Evolutionary conservation across 2,113 vertebrate species (phyloP).

Genomic region (Tupaia tana): DNA sequence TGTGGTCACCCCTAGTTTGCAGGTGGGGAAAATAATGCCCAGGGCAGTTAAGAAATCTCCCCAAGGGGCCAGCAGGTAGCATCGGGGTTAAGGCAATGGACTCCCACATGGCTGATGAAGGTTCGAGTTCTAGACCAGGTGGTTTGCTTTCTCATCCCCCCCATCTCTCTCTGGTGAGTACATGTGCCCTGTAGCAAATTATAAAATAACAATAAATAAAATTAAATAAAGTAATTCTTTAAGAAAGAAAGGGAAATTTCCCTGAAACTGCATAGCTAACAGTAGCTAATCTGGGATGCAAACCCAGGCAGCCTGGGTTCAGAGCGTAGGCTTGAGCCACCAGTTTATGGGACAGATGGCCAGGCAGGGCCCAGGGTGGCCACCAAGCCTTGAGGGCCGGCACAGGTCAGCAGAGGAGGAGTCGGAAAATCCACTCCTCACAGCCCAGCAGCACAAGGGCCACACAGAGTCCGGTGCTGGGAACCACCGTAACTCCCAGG

Average conservation of each 20-base stretch:
- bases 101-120: too few species aligned
- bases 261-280: neutral
- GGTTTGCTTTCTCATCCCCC: too few species aligned
- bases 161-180: too few species aligned
- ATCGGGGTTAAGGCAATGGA: too few species aligned
- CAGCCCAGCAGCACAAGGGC: neutral
- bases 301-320: neutral
- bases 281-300: neutral
- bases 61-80: neutral
- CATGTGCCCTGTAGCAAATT: too few species aligned
- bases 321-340: neutral
- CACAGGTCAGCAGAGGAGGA: neutral
- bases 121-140: too few species aligned
- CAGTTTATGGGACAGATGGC: neutral
- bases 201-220: too few species aligned
- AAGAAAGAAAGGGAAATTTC: too few species aligned
- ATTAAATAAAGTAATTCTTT: too few species aligned
- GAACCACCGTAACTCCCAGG: accelerated
- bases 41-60: neutral
- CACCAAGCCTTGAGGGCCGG: neutral
- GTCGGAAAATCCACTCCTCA: neutral
- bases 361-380: neutral
- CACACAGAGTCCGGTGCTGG: too few species aligned
- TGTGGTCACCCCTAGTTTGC: neutral
- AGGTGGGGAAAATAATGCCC: neutral